Conservation (phyloP, 2,113 vertebrate genomes). For the Heloderma charlesbogerti region DNA sequence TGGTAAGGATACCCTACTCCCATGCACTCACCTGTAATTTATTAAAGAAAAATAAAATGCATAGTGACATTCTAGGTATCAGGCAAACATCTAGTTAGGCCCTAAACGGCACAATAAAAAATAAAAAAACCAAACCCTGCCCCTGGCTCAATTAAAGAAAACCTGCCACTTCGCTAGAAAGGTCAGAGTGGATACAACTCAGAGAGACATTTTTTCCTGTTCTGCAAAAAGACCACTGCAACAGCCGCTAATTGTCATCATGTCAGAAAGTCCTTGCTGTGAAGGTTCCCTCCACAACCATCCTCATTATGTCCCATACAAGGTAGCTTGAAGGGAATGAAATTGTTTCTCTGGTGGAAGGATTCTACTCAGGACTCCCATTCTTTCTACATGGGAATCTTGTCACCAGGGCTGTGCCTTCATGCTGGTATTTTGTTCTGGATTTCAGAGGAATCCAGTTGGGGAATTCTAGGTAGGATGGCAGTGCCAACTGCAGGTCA, state of each 20-base stretch:
- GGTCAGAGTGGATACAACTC: conserved; percentile 15
- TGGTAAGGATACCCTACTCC: no score
- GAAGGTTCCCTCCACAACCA: neutral
- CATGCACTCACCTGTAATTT: no score
- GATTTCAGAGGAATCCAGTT: neutral
- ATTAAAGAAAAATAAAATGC: no score
- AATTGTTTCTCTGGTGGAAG: neutral
- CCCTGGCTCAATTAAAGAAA: conserved; percentile 52
- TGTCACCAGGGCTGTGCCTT: neutral
- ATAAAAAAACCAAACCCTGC: no score
- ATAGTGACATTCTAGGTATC: no score
- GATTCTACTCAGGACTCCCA: neutral
- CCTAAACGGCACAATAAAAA: neutral
- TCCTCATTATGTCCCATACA: neutral
- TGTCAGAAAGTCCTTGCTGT: neutral
- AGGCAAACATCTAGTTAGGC: neutral
- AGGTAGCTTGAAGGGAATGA: neutral
- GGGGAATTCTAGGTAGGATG: neutral
- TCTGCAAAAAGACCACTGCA: neutral
- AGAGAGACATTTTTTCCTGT: neutral
- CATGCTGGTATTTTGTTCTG: neutral
- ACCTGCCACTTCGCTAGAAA: conserved; percentile 52
- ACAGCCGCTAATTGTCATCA: neutral
- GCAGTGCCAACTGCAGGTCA: no score
- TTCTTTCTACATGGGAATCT: neutral